These are phyloP conservation scores for Diploscapter pachys DNA, from an alignment of 1,140 invertebrate species.

Conservation along the genomic window DNA sequence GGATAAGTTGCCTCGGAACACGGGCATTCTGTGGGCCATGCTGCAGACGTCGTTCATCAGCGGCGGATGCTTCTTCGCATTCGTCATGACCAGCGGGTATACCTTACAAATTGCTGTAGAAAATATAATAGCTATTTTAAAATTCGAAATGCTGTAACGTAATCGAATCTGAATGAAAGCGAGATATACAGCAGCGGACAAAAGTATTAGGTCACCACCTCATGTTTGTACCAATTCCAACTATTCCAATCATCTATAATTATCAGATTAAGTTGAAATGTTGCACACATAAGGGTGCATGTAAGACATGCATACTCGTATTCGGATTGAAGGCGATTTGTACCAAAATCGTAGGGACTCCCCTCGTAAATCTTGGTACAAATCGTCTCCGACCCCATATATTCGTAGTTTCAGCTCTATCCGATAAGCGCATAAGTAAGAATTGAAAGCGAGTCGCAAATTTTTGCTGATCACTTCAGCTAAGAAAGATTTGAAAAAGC, in stretches of 20 bases:
- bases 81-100: slow-evolving; percentile 33
- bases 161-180: background rate
- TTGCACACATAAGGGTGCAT: no score
- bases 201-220: background rate
- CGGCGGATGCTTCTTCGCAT: slow-evolving; percentile 27
- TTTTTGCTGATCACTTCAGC: no score
- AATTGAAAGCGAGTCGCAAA: no score
- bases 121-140: background rate
- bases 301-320: no score
- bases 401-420: no score
- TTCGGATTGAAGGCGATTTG: no score
- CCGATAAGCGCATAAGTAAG: no score
- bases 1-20: slow-evolving; percentile 33
- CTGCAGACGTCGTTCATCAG: slow-evolving; percentile 29
- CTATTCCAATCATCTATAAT: slow-evolving; percentile 8
- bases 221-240: slow-evolving; percentile 9
- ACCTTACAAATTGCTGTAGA: background rate
- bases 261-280: background rate
- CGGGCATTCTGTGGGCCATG: slow-evolving; percentile 42
- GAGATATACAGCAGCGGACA: background rate
- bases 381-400: no score
- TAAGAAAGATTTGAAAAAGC: no score
- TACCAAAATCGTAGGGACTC: no score
- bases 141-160: background rate
- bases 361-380: no score